Evolutionary conservation across 1,140 invertebrate species (phyloP).

Genomic region (Polypedilum pembai): DNA sequence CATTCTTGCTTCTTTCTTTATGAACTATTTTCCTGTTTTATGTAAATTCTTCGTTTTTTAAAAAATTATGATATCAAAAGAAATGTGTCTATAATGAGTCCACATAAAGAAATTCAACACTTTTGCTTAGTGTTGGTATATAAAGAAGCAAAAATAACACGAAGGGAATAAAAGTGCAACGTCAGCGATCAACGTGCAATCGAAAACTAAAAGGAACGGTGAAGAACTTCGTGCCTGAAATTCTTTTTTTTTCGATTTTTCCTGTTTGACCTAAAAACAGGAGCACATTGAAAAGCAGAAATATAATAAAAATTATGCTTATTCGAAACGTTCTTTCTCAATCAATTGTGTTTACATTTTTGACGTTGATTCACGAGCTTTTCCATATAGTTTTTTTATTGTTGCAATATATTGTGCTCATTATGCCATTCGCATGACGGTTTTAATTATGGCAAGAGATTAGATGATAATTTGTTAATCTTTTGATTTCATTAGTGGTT

Average conservation of each 20-base stretch:
- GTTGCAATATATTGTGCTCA: no score
- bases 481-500: no score
- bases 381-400: background rate
- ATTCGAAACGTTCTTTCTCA: background rate
- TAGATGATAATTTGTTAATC: no score
- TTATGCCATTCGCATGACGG: no score
- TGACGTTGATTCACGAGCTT: background rate
- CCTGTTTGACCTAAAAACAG: slow-evolving; percentile 6
- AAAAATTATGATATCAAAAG: no score
- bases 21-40: no score
- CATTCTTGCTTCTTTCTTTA: no score
- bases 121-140: no score
- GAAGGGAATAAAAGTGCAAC: background rate
- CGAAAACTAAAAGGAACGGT: background rate
- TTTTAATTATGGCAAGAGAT: no score
- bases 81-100: no score
- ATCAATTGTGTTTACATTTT: slow-evolving; percentile 19
- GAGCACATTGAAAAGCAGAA: background rate
- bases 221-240: background rate
- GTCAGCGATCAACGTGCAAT: slow-evolving; percentile 10
- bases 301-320: background rate
- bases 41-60: no score
- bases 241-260: slow-evolving; percentile 11
- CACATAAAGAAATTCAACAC: no score
- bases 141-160: background rate